Evolutionary conservation across 2,888 invertebrate species (phyloP).

Genomic region (Tenthredo notha): DNA sequence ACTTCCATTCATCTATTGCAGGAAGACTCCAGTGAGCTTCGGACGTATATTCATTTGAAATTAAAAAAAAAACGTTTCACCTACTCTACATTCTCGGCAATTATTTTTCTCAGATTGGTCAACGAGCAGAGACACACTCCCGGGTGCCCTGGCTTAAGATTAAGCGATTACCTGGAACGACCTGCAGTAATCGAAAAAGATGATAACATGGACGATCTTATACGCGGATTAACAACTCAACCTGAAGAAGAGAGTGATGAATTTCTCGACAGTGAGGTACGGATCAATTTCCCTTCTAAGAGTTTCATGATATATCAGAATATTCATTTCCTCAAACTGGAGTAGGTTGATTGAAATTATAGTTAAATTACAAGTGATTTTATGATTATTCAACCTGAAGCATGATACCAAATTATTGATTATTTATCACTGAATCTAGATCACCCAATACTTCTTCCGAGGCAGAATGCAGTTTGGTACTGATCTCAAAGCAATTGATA

Average conservation of each 20-base stretch:
- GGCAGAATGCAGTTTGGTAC: conserved; percentile 87
- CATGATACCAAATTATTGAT: neutral
- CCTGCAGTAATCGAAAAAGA: conserved; percentile 84
- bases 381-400: neutral
- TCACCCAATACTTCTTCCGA: conserved; percentile 85
- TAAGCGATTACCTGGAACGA: conserved; percentile 87
- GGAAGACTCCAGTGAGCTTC: conserved; percentile 84
- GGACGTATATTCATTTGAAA: neutral
- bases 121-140: conserved; percentile 81
- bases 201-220: conserved; percentile 86
- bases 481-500: conserved; percentile 90
- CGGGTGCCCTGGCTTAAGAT: conserved; percentile 79
- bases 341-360: no score
- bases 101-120: conserved; percentile 79
- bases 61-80: neutral
- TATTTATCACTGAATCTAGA: conserved; percentile 75
- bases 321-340: conserved; percentile 28
- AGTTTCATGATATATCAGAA: conserved; percentile 67
- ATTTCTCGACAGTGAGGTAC: conserved; percentile 88
- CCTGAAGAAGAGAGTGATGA: conserved; percentile 88
- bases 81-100: neutral
- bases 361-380: no score
- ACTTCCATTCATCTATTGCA: conserved; percentile 86
- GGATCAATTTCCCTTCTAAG: conserved; percentile 76
- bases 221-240: conserved; percentile 88